Base-by-base conservation (phyloP, 1,140 invertebrate species). In the Carposina sasakii region DNA sequence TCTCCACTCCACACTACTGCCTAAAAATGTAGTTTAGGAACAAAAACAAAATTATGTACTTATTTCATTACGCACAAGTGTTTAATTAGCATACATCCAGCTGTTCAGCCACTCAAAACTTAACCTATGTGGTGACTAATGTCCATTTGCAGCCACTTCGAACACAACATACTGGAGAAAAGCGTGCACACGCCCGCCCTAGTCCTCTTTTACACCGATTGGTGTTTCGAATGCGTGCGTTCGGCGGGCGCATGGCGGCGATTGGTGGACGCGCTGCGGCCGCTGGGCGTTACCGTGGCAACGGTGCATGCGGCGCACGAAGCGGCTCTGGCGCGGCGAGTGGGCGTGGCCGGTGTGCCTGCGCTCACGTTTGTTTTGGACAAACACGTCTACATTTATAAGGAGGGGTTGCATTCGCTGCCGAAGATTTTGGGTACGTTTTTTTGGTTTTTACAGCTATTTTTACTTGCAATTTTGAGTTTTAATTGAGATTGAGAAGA, bases 191-290 rank as follows among this genome's bases (percentile, higher is more conserved):
- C 90, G 20, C 94, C 96, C 9, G 91, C 94, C 54, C 78, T 98
- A 26, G 88, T 98, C 20, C 89, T 97, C 54, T 95, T 96, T 69
- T 98, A 97, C 76, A 93, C 94, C 3, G 96, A 98, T 76, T 96
- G 95, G 91, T 98, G 96, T 81, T 95, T 96, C 76, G 89, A 93
- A 22, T 98, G 96, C 76, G 89, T 95, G 31, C 90, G 94, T 75
- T 89, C 93, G 13, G 94, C 96, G 43, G 91, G 90, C 2, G 88
- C 93, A 5, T 95, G 96, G 89, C 88, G 93, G 51, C 90, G 92
- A 53, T 84, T 97, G 19, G 90, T 95, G 15, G 91, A 95, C 58
- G 92, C 97, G 36, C 76, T 98, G 8, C 94, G 96, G 66, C 93
- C 93, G 2, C 64, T 92, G 16, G 91, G 92, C 33, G 87, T 91